Evolutionary conservation across 2,113 vertebrate species (phyloP), one percentile per base, ranked within the genome.

Genomic region (Chaetodon auriga): DNA sequence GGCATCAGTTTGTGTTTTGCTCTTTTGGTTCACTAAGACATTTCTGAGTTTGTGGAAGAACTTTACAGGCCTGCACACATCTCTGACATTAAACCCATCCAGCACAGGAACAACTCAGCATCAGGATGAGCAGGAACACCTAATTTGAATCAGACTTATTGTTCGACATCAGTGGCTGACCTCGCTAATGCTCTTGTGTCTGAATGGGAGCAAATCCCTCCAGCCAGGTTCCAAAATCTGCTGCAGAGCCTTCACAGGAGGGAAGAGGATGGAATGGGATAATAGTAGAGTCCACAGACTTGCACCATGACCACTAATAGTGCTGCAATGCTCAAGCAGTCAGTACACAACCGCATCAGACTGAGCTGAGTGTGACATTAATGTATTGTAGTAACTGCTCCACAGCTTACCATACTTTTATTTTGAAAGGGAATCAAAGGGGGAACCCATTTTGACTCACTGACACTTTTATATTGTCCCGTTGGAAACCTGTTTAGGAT

Each of bases 1-100:
- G 64, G 43, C 64, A 45, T 10, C 36, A 43, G 35, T 18, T 54
- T 51, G 65, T 68, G 36, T 61, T 74, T 53, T 55, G 15, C 49
- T 14, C 2, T 19, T 63, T 75, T 14, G 41, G 11, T 51, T 4
- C 0, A 12, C 18, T 11, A 43, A 43, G 41, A 43, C 6, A 43
- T 51, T 10, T 19, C 23, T 35, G 1, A 21, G 30, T n/a, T 70
- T 23, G n/a, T 71, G 1, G 4, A 35, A n/a, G 46, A 49, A 8
- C 48, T 69, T 69, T 11, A 54, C 49, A 8, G 18, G 5, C 23
- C 23, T 66, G 43, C 23, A 16, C 43, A 25, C 8, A 66, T 15
- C 15, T 51, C 23, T 6, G 53, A 55, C 21, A 12, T 55, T 21
- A 55, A 55, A 21, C 53, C n/a, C 53, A 23, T 55, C 11, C 5